phyloP scores from a whole-genome alignment of 2,113 vertebrate species.

The Cisticola juncidis region DNA sequence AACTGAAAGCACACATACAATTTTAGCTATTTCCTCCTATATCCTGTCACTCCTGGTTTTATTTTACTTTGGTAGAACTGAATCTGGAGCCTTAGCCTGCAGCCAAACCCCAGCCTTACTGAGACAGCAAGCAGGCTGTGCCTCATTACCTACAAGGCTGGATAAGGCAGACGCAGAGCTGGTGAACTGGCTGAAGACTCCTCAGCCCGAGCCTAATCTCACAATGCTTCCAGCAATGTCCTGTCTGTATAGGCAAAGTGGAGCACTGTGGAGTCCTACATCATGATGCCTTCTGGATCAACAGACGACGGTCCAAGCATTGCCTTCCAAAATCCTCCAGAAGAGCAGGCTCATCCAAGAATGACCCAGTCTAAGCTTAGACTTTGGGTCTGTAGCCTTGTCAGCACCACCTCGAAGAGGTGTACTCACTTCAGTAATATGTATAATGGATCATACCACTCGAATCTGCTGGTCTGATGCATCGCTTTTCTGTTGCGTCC shows the following conservation, averaged over 20 bases:
- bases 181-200: neutral
- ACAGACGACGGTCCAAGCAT: neutral
- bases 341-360: neutral
- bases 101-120: neutral
- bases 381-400: neutral
- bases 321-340: neutral
- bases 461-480: slow-evolving; percentile 75
- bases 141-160: neutral
- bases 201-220: neutral
- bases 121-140: neutral
- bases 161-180: neutral
- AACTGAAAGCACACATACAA: neutral
- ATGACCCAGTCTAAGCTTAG: neutral
- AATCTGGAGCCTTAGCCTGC: neutral
- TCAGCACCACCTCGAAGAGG: slow-evolving; percentile 5
- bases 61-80: neutral
- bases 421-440: slow-evolving; percentile 6
- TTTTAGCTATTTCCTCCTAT: neutral
- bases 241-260: neutral
- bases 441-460: slow-evolving; percentile 77
- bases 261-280: neutral
- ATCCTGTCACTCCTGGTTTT: neutral
- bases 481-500: slow-evolving; percentile 78
- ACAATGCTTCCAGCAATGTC: neutral
- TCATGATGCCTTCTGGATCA: neutral